Evolutionary conservation across 2,797 vertebrate genomes (phyloP), one percentile per base, ranked within the genome.

Genomic region (Notolabrus celidotus): DNA sequence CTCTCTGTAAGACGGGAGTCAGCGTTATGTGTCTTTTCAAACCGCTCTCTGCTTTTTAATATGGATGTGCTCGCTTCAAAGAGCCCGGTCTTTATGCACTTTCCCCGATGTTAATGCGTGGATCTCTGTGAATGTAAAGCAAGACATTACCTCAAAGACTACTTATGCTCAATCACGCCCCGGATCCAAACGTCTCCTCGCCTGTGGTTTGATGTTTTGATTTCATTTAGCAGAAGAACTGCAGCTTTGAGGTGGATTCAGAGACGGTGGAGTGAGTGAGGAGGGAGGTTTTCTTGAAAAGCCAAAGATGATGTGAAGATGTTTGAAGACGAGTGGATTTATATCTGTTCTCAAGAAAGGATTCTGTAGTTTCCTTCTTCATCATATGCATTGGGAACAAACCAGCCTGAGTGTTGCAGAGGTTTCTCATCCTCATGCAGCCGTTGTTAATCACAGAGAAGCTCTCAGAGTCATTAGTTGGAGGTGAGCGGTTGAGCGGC

Each of bases 391-490:
- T n/a, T n/a, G n/a, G n/a, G n/a, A n/a, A n/a, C n/a, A n/a, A n/a
- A n/a, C n/a, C n/a, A n/a, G n/a, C 9, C 1, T 25, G 23, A 23
- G 22, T 20, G 38, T 27, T 17, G 38, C 53, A 23, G 46, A 47
- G 5, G 59, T 63, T 74, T 69, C 49, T 55, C 17, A 6, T 47
- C 49, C 42, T 51, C 53, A 85, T 79, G 20, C 80, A 70, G 52
- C 57, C 63, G 60, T 60, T 0, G n/a, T 34, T 38, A 55, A 60
- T 54, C 41, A 42, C 41, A n/a, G 41, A n/a, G 2, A 17, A 16
- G 2, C 58, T 73, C 58, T 73, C 54, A 0, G 70, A 77, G 59
- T 69, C 75, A 52, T 82, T 71, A 81, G 68, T 76, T 17, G 10
- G 55, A 66, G 66, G 52, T 51, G 60, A 77, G 69, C 15, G 17